Base-by-base conservation (phyloP, 2,113 vertebrate genomes). In the Pseudorasbora parva region DNA sequence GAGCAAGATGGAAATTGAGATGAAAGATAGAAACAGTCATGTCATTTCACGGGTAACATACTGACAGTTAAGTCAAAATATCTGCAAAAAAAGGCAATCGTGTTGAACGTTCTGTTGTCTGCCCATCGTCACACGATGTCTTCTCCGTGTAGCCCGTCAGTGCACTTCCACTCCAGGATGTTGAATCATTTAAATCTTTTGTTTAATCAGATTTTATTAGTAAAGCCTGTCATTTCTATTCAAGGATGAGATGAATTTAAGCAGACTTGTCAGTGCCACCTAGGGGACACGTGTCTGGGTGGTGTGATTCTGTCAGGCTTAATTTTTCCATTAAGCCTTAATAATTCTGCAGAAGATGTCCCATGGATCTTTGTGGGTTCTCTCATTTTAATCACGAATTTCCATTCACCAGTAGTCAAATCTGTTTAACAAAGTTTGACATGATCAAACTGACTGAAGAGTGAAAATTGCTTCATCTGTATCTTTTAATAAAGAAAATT, bases 141-240 rank as follows among this genome's bases (percentile, higher is more conserved):
- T 59, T 59, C n/a, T 25, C 15, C 33, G 43, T 30, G 43, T 27
- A 54, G 59, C 14, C 25, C 59, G 45, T 68, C 49, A 85, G 25
- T n/a, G 77, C 25, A 60, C 60, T 78, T 49, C 51, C 14, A 77
- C 62, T 78, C 30, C 57, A 82, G 82, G 84, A 84, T 71, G 82
- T 74, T 54, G 75, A 69, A 78, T 72, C 59, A 83, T 90, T 90
- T 86, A 90, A 91, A 90, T 91, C 81, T 88, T 86, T 87, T 86
- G 90, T 92, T 89, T 88, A 87, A 89, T 92, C 90, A 78, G 90
- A 91, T 91, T 91, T 79, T 90, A 91, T 91, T 90, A 90, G 91
- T 93, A 91, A 91, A 89, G 82, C 85, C 87, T 92, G 93, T 92
- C 94, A 90, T 84, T 93, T 93, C 88, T 89, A 88, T 85, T 95